Percentiles rank a stretch among this genome's conserved stretches.
Conservation (phyloP, 2,888 invertebrate genomes). For the Myopa tessellatipennis region DNA sequence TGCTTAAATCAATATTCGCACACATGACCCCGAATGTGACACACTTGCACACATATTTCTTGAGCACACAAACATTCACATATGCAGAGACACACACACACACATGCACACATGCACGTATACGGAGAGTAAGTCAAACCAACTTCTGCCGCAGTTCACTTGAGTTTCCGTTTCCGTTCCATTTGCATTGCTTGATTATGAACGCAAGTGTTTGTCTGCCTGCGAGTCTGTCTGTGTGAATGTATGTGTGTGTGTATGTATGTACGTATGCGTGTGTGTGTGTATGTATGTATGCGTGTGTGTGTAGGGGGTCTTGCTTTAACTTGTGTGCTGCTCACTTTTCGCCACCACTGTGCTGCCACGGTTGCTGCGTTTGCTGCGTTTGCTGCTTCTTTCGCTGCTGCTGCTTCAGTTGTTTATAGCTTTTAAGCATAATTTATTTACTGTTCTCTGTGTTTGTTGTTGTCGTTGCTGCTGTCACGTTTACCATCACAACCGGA, state of each 20-base stretch:
- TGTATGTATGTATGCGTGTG: not conserved
- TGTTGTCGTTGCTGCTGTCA: conserved; percentile 16
- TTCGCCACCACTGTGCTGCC: conserved; percentile 16
- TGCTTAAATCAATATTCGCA: conserved; percentile 32
- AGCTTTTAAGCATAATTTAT: conserved; percentile 40
- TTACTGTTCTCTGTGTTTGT: conserved; percentile 1
- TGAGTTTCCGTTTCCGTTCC: conserved; percentile 37
- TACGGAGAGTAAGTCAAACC: not conserved
- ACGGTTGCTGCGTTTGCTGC: not conserved
- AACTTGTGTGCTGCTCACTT: conserved; percentile 6
- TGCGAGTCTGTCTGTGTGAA: not conserved
- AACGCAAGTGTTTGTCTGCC: not conserved
- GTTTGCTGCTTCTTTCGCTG: not conserved
- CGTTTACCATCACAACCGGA: not conserved
- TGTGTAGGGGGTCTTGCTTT: not conserved
- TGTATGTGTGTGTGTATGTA: not conserved
- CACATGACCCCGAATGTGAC: conserved; percentile 38
- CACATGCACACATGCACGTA: not conserved
- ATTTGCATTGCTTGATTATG: conserved; percentile 26
- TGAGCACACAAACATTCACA: not conserved
- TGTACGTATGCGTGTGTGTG: not conserved
- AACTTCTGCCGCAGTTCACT: conserved; percentile 34
- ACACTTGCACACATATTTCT: conserved; percentile 24
- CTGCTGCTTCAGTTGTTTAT: conserved; percentile 28
- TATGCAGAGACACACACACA: conserved; percentile 33